Evolutionary conservation across 2,113 vertebrate species (phyloP).

Genomic region (Toxostoma redivivum): DNA sequence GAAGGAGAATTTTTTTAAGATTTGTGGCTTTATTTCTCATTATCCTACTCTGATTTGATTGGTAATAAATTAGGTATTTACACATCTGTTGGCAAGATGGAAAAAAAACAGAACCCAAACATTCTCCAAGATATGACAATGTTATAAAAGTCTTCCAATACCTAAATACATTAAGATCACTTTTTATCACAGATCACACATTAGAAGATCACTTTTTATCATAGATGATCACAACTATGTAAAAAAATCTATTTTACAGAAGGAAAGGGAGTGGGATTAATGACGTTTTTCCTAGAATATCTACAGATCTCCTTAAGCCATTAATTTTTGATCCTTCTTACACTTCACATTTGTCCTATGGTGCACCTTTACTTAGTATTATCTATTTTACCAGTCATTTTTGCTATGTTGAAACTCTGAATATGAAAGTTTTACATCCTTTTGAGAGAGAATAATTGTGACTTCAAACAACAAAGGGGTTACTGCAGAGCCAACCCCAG

Average conservation of each 20-base stretch:
- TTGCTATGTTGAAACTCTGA: background rate
- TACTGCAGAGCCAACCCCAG: background rate
- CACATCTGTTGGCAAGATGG: background rate
- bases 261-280: background rate
- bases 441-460: constrained; percentile 4
- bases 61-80: background rate
- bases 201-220: background rate
- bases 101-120: background rate
- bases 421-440: background rate
- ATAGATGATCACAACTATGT: background rate
- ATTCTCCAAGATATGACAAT: background rate
- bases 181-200: background rate
- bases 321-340: background rate
- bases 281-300: background rate
- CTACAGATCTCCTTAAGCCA: background rate
- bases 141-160: background rate
- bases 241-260: background rate
- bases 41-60: background rate
- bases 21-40: background rate
- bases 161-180: background rate
- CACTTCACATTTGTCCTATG: background rate
- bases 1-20: background rate
- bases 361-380: background rate
- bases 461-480: background rate
- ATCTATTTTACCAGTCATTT: background rate